phyloP scores from a whole-genome alignment of 1,140 invertebrate genomes.

The Drosophila carrolli region DNA sequence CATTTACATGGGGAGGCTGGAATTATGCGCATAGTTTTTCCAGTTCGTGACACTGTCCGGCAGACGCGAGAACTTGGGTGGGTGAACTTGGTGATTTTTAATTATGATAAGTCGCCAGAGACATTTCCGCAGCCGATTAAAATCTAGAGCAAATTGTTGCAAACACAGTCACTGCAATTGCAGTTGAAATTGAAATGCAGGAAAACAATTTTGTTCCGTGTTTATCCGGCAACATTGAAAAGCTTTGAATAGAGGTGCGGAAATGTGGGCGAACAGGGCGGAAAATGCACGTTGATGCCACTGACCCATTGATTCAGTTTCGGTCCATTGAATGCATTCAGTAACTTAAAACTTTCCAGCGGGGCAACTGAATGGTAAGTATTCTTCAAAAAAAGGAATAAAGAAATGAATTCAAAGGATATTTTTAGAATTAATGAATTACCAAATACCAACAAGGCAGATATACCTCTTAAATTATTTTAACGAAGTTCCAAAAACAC shows the following conservation, averaged over 20 bases:
- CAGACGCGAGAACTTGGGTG: conserved; percentile 29
- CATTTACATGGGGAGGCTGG: conserved; percentile 18
- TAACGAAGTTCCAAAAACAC: no score
- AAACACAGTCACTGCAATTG: conserved; percentile 7
- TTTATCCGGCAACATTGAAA: conserved; percentile 63
- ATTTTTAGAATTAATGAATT: no score
- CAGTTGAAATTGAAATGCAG: conserved; percentile 24
- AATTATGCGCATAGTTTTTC: conserved; percentile 52
- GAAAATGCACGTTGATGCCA: conserved; percentile 53
- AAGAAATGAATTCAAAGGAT: no score
- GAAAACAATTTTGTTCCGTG: conserved; percentile 63
- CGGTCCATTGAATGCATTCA: conserved; percentile 14
- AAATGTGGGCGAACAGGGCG: conserved; percentile 1
- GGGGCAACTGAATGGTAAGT: not conserved
- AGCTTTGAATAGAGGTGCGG: conserved; percentile 24
- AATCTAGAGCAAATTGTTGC: conserved; percentile 74
- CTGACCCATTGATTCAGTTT: conserved; percentile 75
- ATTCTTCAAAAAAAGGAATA: no score
- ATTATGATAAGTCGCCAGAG: conserved; percentile 72
- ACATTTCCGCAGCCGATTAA: conserved; percentile 69
- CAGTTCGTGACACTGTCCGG: conserved; percentile 56
- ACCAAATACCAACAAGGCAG: no score
- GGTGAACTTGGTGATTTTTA: conserved; percentile 76
- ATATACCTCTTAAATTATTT: no score
- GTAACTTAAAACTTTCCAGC: not conserved